Evolutionary conservation across 2,113 vertebrate genomes (phyloP).

Genomic region (Dinomys branickii): DNA sequence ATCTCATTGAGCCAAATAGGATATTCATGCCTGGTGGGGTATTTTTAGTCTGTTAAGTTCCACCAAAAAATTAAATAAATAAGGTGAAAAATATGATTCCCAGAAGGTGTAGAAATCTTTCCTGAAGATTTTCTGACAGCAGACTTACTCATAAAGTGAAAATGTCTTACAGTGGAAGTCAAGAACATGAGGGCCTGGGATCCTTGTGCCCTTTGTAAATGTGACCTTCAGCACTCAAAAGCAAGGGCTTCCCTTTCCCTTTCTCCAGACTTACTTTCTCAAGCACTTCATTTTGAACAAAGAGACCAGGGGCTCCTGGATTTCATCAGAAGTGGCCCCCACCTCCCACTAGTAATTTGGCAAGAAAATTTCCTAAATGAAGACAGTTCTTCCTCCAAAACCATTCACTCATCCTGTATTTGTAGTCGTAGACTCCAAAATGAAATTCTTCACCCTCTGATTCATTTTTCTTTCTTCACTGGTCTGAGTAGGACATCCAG

Average conservation of each 20-base stretch:
- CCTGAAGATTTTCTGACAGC: not conserved
- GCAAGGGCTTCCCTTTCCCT: not conserved
- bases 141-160: not conserved
- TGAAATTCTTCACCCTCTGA: not conserved
- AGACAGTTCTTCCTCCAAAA: not conserved
- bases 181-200: not conserved
- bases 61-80: not conserved
- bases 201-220: not conserved
- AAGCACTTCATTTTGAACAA: not conserved
- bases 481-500: not conserved
- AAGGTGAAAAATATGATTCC: not conserved
- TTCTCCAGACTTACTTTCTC: not conserved
- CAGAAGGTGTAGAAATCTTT: not conserved
- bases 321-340: not conserved
- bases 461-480: not conserved
- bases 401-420: not conserved
- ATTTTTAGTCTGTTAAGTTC: not conserved
- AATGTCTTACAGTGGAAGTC: not conserved
- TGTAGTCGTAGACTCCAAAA: not conserved
- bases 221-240: not conserved
- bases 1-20: not conserved
- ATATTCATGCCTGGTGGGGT: not conserved
- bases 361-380: constrained; percentile 8
- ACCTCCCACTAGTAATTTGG: not conserved
- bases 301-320: not conserved